Base-by-base conservation (phyloP, 2,888 invertebrate species). In the Drosophila emarginata region DNA sequence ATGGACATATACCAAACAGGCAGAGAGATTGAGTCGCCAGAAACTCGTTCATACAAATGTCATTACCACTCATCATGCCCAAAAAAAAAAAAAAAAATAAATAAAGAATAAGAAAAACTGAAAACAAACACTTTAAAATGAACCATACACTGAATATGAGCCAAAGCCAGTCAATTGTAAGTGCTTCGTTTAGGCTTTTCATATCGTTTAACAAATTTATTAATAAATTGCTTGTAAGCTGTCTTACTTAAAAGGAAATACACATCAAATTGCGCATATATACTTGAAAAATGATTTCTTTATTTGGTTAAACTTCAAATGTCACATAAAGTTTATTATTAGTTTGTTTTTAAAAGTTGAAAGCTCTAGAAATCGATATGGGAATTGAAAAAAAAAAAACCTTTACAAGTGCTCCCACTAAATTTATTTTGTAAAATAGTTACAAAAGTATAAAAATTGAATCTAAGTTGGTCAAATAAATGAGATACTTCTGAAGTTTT, bases 31-130 rank as follows among this genome's bases (percentile, higher is more conserved):
- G 37, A 21, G 26, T 60, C 54, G 23, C 67, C 69, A 52, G 57
- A 64, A 74, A 71, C 69, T 76, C 65, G 77, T 73, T 79, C 70
- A 70, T 56, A 65, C 80, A 82, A 82, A 76, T 87, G 84, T 80
- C 84, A 87, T 87, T 85, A 85, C 80, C 87, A 85, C 87, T 84
- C 75, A 87, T 62, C 71, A 72, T 72, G 71, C 50, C 75, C 67
- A 78, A 78, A 85, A 81, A 54, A 51, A 67, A 70, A 36, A 26
- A 40, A 56, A 63, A 40, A 66, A 60, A 4, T 4, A 23, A 53
- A 56, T 7, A 61, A 57, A 57, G 52, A 52, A 18, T 60, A 52
- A 57, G 36, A 70, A 56, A 11, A 54, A 45, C 11, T 9, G 12
- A 40, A 66, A 45, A 23, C 36, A 66, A 18, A 18, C 37, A 61